These are phyloP conservation scores for Dromiciops gliroides DNA, from an alignment of 2,113 vertebrate species.

Conservation along the genomic window DNA sequence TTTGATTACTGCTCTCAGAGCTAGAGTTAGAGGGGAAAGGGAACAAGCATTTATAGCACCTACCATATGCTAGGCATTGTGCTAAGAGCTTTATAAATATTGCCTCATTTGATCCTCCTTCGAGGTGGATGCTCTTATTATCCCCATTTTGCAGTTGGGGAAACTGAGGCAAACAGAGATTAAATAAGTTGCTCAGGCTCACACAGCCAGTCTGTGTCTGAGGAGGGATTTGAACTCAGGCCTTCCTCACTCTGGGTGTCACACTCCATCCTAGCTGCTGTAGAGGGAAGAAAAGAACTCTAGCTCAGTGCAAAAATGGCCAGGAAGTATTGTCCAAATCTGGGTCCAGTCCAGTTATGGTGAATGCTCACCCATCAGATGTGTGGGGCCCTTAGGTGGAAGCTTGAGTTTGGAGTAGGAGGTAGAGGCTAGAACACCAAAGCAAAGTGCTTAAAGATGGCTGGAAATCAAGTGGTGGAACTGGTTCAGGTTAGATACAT, in stretches of 20 bases:
- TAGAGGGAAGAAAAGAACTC: neutral
- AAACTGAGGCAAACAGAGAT: neutral
- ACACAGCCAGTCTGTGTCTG: neutral
- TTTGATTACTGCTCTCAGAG: neutral
- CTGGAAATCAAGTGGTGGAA: neutral
- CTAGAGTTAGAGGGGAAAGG: neutral
- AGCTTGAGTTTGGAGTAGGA: too few species aligned
- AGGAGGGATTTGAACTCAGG: neutral
- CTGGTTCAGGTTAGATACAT: neutral
- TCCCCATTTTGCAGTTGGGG: neutral
- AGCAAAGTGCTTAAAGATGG: neutral
- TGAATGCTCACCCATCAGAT: neutral
- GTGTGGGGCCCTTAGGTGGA: too few species aligned
- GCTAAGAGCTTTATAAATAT: neutral
- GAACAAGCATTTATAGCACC: neutral
- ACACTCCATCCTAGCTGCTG: too few species aligned
- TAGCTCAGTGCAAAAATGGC: neutral
- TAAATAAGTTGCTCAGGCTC: neutral
- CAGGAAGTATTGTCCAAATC: neutral
- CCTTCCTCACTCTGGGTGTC: neutral
- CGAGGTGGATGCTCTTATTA: neutral
- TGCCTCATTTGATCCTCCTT: neutral
- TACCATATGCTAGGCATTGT: neutral
- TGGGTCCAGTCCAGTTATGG: neutral
- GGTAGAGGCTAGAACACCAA: neutral